phyloP scores from a whole-genome alignment of 2,797 vertebrate genomes.

The Hippocampus kuda region DNA sequence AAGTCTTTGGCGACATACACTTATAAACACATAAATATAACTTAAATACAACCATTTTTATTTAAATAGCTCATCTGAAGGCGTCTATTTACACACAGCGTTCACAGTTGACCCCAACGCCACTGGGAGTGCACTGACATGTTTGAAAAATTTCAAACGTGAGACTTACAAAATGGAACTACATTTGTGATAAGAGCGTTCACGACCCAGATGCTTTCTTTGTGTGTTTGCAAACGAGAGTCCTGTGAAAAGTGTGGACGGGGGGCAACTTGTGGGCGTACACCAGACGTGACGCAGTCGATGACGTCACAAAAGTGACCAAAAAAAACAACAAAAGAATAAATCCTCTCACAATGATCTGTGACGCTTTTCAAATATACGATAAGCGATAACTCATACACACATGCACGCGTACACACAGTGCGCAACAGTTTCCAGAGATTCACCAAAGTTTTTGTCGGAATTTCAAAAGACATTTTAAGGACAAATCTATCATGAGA shows the following conservation, averaged over 20 bases:
- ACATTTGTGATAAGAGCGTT: slow-evolving; percentile 10
- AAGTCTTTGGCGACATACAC: slow-evolving; percentile 60
- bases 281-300: slow-evolving; percentile 19
- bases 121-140: slow-evolving; percentile 36
- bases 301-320: slow-evolving; percentile 29
- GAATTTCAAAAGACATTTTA: slow-evolving; percentile 64
- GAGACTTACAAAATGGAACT: slow-evolving; percentile 38
- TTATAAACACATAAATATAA: slow-evolving; percentile 63
- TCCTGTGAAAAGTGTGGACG: background rate
- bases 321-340: background rate
- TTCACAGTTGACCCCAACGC: slow-evolving; percentile 27
- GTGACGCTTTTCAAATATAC: background rate
- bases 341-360: slow-evolving; percentile 25
- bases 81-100: slow-evolving; percentile 34
- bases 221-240: slow-evolving; percentile 9
- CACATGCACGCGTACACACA: slow-evolving; percentile 7
- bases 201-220: slow-evolving; percentile 30
- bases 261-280: background rate
- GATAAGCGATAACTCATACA: slow-evolving; percentile 25
- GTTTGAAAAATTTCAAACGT: slow-evolving; percentile 45
- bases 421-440: background rate
- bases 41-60: slow-evolving; percentile 59
- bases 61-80: slow-evolving; percentile 58
- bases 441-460: slow-evolving; percentile 12
- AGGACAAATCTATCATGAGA: slow-evolving; percentile 60